Conservation (phyloP, 2,113 vertebrate genomes). For the Heloderma charlesbogerti region DNA sequence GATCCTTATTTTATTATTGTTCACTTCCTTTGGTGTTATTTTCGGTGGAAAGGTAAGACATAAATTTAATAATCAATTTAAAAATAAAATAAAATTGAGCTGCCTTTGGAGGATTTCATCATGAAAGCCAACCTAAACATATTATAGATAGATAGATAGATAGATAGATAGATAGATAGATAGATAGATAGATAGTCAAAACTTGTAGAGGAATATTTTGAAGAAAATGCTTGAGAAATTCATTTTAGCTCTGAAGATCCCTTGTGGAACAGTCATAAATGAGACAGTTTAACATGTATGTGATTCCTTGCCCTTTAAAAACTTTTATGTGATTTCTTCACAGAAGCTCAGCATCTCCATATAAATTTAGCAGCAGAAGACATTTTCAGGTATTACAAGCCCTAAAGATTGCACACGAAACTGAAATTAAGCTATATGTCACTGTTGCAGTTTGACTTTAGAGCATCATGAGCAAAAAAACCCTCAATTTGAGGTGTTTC, state of each 20-base stretch:
- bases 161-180: background rate
- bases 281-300: background rate
- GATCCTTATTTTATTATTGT: no score
- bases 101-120: background rate
- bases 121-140: background rate
- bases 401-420: slow-evolving; percentile 14
- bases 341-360: background rate
- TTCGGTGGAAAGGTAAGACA: no score
- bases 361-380: background rate
- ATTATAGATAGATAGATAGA: background rate
- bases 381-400: background rate
- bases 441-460: background rate
- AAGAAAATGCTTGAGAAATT: background rate
- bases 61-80: no score
- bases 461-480: background rate
- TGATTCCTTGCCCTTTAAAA: background rate
- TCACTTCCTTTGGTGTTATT: no score
- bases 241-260: slow-evolving; percentile 29
- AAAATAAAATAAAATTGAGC: no score
- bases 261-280: slow-evolving; percentile 15
- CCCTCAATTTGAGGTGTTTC: slow-evolving; percentile 16
- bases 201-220: background rate
- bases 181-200: background rate
- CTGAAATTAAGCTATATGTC: slow-evolving; percentile 1
- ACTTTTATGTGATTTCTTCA: fast-evolving